Percentiles rank a stretch among this genome's conserved stretches.
phyloP scores from a whole-genome alignment of 1,140 invertebrate species.

The Ruditapes philippinarum region DNA sequence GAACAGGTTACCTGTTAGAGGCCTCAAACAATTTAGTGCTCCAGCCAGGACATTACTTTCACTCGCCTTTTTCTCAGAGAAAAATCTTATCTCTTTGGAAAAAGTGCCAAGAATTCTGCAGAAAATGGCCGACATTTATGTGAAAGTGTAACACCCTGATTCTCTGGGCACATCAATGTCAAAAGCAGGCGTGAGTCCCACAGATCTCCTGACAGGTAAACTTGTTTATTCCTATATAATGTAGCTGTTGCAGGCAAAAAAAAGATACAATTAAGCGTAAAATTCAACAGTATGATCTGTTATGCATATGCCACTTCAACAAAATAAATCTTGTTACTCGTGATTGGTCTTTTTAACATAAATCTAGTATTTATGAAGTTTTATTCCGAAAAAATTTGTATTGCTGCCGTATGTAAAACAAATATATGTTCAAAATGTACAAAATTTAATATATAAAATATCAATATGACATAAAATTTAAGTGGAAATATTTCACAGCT shows the following conservation, averaged over 20 bases:
- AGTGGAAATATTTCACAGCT: too few relatives aligned
- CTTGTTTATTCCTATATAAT: not conserved
- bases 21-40: not conserved
- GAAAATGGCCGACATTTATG: slow-evolving; percentile 67
- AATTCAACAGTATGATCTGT: not conserved
- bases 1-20: slow-evolving; percentile 2
- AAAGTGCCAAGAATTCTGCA: slow-evolving; percentile 49
- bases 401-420: not conserved
- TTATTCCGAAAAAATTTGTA: not conserved
- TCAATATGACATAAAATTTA: too few relatives aligned
- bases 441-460: not conserved
- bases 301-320: not conserved
- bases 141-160: slow-evolving; percentile 41
- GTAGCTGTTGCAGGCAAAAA: not conserved
- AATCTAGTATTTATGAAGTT: too few relatives aligned
- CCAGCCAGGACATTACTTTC: slow-evolving; percentile 5
- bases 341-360: too few relatives aligned
- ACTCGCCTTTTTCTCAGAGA: not conserved
- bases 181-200: slow-evolving; percentile 56
- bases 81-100: slow-evolving; percentile 34
- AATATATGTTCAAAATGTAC: not conserved
- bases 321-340: too few relatives aligned
- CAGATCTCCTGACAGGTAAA: slow-evolving; percentile 1
- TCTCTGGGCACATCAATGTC: slow-evolving; percentile 58
- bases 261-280: not conserved